Evolutionary conservation across 2,797 vertebrate species (phyloP), one percentile per base, ranked within the genome.

Genomic region (Hylomyscus alleni): DNA sequence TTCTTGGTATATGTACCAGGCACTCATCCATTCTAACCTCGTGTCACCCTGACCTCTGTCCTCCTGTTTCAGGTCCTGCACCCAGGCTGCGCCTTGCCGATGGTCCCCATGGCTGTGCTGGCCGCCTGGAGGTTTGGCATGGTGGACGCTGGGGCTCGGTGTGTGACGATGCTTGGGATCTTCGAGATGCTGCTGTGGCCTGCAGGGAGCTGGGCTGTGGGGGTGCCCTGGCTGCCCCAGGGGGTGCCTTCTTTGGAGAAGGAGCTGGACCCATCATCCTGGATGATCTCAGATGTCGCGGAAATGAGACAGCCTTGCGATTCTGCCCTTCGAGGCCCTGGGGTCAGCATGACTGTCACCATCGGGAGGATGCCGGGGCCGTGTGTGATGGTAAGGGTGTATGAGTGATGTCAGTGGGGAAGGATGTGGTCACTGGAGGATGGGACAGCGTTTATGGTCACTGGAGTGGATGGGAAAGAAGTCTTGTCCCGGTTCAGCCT

Each of bases 91-190:
- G 98, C 29, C 97, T 98, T 72, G 96, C 96, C 0, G 98, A 97
- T 0, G 98, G 97, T 1, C 60, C 80, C 3, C 98, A 97, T 0
- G 98, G 95, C 69, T 98, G 98, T 0, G 98, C 98, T 0, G 98
- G 98, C 0, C 98, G 98, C 10, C 87, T 98, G 89, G 98, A 98
- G 89, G 90, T 98, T 40, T 97, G 97, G 95, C 98, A 98, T 0
- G 44, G 83, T 0, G 98, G 98, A 0, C 95, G n/a, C 40, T 98
- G 98, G 98, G 98, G 98, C 6, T 96, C 98, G 0, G 98, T 98
- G 75, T 98, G 98, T 0, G 98, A 98, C 0, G 98, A 98, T 0
- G 97, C 73, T 29, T 98, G 98, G 98, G 98, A 98, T 56, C 97
- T 98, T 31, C 96, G 91, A 0, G 98, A 98, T 0, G 98, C 98